Evolutionary conservation across 2,113 vertebrate species (phyloP), one percentile per base, ranked within the genome.

Genomic region (Panurus biarmicus): DNA sequence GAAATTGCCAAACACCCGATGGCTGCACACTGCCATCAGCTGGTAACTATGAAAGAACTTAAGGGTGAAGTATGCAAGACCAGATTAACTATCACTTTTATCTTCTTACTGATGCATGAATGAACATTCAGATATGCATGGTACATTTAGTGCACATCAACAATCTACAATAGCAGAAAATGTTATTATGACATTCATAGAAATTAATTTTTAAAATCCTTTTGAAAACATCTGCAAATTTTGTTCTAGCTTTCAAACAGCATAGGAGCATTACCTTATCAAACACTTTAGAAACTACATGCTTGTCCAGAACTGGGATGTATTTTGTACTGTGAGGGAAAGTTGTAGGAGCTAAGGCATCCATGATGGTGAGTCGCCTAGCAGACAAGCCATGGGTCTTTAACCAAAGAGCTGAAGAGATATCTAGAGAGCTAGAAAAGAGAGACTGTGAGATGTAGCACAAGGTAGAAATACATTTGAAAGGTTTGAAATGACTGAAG

Each of bases 221-320:
- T 83, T 70, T 31, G 40, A 61, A 90, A 75, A 72, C 33, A 75
- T 22, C 23, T 10, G 9, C 9, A 77, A 48, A 18, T 57, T 67
- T 71, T 45, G 23, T 48, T 53, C 62, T 71, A 72, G 13, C 23
- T 71, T 75, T 85, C 29, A 83, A 94, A 73, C 3, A 66, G 36
- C 0, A 0, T 13, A 86, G 45, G 38, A 58, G 28, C 65, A 96
- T 98, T 98, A 98, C 98, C 98, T 98, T 96, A 94, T 98, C 94
- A 90, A 98, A 98, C 69, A 98, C 98, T 95, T 97, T 98, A 61
- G 98, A 98, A 91, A 84, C 61, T 3, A 98, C 96, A n/a, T 97
- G 95, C 77, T 98, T 98, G 92, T 97, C 97, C 91, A 98, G 94
- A 93, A 98, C 60, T 51, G 98, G 97, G 60, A 98, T 57, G 20